Conservation (phyloP, 2,888 invertebrate species). For the Zelleria hepariella region DNA sequence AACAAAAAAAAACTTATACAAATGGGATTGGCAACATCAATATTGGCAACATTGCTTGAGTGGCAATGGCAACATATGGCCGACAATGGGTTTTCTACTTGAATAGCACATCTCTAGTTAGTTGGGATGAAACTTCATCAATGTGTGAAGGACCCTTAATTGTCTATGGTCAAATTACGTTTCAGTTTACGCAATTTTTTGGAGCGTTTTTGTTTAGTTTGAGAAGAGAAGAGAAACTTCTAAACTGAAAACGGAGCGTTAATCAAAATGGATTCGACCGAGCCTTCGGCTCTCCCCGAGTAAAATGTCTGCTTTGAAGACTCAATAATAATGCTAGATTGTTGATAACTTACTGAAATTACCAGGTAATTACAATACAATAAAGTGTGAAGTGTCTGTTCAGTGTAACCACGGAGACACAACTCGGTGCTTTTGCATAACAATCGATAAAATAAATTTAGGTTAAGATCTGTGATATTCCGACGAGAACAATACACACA, state of each 20-base stretch:
- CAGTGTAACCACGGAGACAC: constrained; percentile 43
- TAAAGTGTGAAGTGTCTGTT: constrained; percentile 26
- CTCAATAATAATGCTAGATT: constrained; percentile 47
- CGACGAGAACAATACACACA: constrained; percentile 44
- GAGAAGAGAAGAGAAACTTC: background rate
- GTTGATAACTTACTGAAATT: constrained; percentile 32
- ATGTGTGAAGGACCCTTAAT: background rate
- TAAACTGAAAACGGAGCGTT: constrained; percentile 12
- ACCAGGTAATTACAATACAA: constrained; percentile 50
- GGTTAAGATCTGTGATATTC: constrained; percentile 65
- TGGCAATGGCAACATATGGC: too few species aligned
- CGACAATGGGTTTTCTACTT: too few species aligned
- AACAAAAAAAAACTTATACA: too few species aligned
- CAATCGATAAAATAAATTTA: constrained; percentile 69
- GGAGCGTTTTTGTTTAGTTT: background rate
- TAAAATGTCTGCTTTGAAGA: constrained; percentile 66
- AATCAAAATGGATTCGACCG: constrained; percentile 20
- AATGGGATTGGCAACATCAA: too few species aligned
- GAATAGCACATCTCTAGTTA: too few species aligned
- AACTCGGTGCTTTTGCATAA: constrained; percentile 66
- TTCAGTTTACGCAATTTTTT: background rate
- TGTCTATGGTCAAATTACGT: background rate
- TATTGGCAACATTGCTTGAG: too few species aligned
- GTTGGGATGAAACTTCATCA: too few species aligned
- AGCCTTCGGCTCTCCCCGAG: constrained; percentile 23